Percentiles rank a stretch among this genome's conserved stretches.
These are phyloP conservation scores for Pseudomyrmex sp. DNA, from an alignment of 1,140 invertebrate species.

Conservation along the genomic window DNA sequence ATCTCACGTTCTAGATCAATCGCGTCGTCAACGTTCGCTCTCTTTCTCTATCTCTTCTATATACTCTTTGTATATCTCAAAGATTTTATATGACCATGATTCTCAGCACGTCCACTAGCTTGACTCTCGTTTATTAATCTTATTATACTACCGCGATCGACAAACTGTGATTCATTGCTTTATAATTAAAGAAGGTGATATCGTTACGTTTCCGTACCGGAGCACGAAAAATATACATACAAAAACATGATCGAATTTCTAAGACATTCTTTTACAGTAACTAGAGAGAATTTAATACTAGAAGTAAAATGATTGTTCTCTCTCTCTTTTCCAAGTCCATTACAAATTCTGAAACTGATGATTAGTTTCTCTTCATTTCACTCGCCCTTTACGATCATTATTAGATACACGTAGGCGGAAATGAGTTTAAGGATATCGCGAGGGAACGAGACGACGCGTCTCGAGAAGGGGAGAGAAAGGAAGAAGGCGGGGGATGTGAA, in stretches of 20 bases:
- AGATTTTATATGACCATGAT: conserved; percentile 31
- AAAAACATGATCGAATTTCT: not conserved
- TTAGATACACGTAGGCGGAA: conserved; percentile 70
- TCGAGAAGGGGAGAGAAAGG: not conserved
- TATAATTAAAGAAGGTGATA: not conserved
- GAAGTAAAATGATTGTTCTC: not conserved
- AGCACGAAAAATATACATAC: not conserved
- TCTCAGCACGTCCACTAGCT: conserved; percentile 2
- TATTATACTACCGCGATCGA: not conserved
- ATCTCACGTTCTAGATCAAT: conserved; percentile 58
- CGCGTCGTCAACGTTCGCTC: conserved; percentile 9
- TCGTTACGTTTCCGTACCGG: not conserved
- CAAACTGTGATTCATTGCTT: not conserved
- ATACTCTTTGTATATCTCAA: not conserved
- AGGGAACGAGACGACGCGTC: not conserved
- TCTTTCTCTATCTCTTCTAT: not conserved
- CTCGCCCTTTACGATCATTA: conserved; percentile 14
- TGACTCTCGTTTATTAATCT: not conserved
- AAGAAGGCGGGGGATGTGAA: conserved; percentile 1
- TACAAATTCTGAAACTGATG: conserved; percentile 17
- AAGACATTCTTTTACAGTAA: not conserved
- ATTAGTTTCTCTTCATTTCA: not conserved
- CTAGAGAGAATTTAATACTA: no score
- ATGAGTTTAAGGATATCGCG: conserved; percentile 37
- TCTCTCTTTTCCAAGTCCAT: not conserved